Evolutionary conservation across 2,888 invertebrate genomes (phyloP).

Genomic region (Timema podura): DNA sequence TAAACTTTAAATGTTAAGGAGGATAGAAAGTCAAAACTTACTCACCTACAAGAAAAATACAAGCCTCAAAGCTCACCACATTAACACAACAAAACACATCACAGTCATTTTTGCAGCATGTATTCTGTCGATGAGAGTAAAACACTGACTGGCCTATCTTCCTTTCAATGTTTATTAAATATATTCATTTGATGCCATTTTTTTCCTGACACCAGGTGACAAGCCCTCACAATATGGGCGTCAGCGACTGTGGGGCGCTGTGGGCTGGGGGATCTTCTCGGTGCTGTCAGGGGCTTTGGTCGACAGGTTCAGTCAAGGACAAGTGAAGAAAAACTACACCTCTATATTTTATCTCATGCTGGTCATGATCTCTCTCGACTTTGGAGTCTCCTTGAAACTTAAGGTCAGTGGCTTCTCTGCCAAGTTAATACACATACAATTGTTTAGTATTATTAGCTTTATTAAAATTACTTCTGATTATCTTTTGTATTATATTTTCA

Average conservation of each 20-base stretch:
- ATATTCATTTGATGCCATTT: not conserved
- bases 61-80: too few species aligned
- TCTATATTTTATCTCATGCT: conserved; percentile 76
- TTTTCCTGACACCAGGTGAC: conserved; percentile 51
- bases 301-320: conserved; percentile 65
- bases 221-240: conserved; percentile 74
- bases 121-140: too few species aligned
- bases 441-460: too few species aligned
- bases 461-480: too few species aligned
- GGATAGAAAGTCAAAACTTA: too few species aligned
- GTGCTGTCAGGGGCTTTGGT: conserved; percentile 73
- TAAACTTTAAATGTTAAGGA: too few species aligned
- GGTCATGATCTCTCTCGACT: conserved; percentile 60
- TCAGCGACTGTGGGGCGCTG: conserved; percentile 82
- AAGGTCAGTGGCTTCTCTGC: conserved; percentile 38
- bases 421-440: not conserved
- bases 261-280: conserved; percentile 80
- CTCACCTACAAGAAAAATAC: too few species aligned
- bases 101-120: too few species aligned
- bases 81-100: too few species aligned
- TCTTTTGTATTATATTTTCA: too few species aligned
- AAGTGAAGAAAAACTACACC: conserved; percentile 65
- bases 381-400: conserved; percentile 60
- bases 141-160: too few species aligned
- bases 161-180: too few species aligned